Conservation (phyloP, 2,888 invertebrate genomes). For the Carabus problematicus region DNA sequence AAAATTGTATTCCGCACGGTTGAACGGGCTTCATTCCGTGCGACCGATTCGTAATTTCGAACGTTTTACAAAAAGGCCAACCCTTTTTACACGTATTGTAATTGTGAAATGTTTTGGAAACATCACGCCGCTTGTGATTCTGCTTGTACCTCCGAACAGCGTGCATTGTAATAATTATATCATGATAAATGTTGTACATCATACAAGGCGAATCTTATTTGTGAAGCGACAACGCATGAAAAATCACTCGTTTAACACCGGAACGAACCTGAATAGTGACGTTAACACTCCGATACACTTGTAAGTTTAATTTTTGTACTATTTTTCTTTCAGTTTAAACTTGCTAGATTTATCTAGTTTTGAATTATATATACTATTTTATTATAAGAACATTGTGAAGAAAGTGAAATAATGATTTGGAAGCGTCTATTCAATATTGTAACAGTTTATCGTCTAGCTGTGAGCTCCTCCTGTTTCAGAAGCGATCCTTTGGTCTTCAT, state of each 20-base stretch:
- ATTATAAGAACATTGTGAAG: not conserved
- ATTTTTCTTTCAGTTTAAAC: no score
- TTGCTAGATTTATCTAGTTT: no score
- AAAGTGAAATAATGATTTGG: no score
- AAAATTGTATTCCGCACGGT: slow-evolving; percentile 48
- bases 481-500: slow-evolving; percentile 17
- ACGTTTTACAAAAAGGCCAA: slow-evolving; percentile 55
- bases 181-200: no score
- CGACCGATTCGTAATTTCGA: slow-evolving; percentile 48
- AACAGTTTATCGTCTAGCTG: not conserved
- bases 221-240: no score
- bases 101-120: slow-evolving; percentile 57
- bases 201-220: no score
- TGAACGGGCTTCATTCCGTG: slow-evolving; percentile 47
- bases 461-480: slow-evolving; percentile 20
- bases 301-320: no score
- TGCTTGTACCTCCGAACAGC: slow-evolving; percentile 53
- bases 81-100: slow-evolving; percentile 56
- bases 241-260: no score
- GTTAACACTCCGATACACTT: no score
- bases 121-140: slow-evolving; percentile 59
- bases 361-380: not conserved
- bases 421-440: no score
- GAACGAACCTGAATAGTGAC: no score
- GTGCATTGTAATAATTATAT: not conserved